A percentile compares a stretch with the other conserved stretches of the same genome.
These are phyloP conservation scores for Rousettus madagascariensis DNA, from an alignment of 2,797 vertebrate genomes.

Conservation along the genomic window DNA sequence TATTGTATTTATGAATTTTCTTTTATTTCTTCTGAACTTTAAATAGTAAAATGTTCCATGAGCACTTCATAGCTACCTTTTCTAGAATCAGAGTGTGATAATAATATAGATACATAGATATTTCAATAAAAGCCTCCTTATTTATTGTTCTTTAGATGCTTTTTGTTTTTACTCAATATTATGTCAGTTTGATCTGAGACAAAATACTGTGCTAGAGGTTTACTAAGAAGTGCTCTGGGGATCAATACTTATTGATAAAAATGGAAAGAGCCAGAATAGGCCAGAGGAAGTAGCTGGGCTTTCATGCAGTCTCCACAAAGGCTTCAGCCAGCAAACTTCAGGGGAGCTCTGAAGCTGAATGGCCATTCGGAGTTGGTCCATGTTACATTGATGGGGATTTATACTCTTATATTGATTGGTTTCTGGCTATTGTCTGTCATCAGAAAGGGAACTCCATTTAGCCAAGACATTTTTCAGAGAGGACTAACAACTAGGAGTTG, in stretches of 20 bases:
- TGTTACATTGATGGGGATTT: not conserved
- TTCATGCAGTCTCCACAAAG: not conserved
- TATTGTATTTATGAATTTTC: not conserved
- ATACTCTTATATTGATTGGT: not conserved
- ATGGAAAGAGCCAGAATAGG: not conserved
- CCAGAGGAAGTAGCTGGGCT: not conserved
- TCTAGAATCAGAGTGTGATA: not conserved
- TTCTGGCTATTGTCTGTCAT: not conserved
- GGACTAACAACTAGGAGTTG: not conserved
- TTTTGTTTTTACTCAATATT: constrained; percentile 32
- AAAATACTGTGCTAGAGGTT: not conserved
- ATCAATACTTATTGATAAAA: not conserved
- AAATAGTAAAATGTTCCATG: not conserved
- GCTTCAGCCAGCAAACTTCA: not conserved
- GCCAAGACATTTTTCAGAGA: not conserved
- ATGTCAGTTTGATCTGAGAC: not conserved
- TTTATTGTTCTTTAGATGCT: not conserved
- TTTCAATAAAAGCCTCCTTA: not conserved
- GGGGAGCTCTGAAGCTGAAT: not conserved
- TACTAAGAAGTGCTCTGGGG: not conserved
- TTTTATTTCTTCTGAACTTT: not conserved
- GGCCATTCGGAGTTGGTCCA: not conserved
- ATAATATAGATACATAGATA: not conserved
- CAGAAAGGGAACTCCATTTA: not conserved
- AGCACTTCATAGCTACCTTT: not conserved